These are phyloP conservation scores for Elmis aenea DNA, from an alignment of 2,888 invertebrate species.

Conservation along the genomic window DNA sequence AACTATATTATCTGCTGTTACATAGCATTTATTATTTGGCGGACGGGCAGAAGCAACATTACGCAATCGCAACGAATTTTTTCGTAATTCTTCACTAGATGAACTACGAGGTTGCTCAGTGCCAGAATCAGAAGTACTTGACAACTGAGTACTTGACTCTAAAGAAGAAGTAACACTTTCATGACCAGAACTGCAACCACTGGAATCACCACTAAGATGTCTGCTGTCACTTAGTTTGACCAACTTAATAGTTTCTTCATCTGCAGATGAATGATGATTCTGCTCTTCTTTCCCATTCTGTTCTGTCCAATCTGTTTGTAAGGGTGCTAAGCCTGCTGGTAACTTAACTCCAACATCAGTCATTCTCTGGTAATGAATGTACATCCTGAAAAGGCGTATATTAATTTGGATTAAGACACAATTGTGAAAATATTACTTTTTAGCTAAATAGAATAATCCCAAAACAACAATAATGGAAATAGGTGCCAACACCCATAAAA, in stretches of 20 bases:
- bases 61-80: constrained; percentile 32
- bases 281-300: constrained; percentile 40
- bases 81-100: constrained; percentile 29
- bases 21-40: constrained; percentile 26
- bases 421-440: constrained; percentile 8
- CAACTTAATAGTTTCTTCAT: constrained; percentile 34
- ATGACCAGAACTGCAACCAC: constrained; percentile 55
- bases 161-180: constrained; percentile 54
- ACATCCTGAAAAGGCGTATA: constrained; percentile 7
- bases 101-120: constrained; percentile 41
- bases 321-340: constrained; percentile 56
- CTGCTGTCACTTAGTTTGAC: constrained; percentile 29
- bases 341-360: constrained; percentile 63
- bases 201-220: constrained; percentile 47
- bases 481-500: constrained; percentile 11
- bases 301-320: constrained; percentile 30
- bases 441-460: constrained; percentile 9
- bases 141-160: constrained; percentile 51
- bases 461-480: constrained; percentile 9
- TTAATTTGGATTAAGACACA: background rate
- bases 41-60: constrained; percentile 26
- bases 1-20: constrained; percentile 21
- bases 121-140: constrained; percentile 48
- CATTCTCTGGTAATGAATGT: constrained; percentile 44
- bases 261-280: constrained; percentile 31